Conservation (phyloP, 2,113 vertebrate species). For the Ancistrus triradiatus region DNA sequence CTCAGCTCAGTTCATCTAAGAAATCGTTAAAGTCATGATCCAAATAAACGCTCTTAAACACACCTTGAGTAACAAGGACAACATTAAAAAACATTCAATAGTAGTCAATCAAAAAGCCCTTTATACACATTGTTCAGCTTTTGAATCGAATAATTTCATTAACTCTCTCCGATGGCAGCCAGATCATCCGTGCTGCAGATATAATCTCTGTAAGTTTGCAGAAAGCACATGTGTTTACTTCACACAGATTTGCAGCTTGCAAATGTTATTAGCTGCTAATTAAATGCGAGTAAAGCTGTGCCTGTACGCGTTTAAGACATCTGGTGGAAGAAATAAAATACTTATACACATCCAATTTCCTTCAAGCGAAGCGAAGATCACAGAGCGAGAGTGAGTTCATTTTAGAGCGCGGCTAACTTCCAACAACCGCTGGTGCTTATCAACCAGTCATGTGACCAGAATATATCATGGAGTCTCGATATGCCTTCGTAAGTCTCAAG, state of each 20-base stretch:
- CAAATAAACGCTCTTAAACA: too few relatives aligned
- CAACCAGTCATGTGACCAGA: neutral
- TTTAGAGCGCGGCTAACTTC: neutral
- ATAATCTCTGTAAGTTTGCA: neutral
- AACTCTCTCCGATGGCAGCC: neutral
- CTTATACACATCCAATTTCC: neutral
- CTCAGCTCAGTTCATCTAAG: too few relatives aligned
- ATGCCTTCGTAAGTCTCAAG: too few relatives aligned
- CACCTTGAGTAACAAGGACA: too few relatives aligned
- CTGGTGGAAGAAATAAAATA: constrained; percentile 4
- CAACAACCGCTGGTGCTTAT: too few relatives aligned
- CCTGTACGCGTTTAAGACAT: neutral
- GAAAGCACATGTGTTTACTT: constrained; percentile 22
- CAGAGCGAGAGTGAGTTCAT: neutral
- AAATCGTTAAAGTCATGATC: too few relatives aligned
- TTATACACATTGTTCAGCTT: too few relatives aligned
- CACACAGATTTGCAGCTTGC: constrained; percentile 18
- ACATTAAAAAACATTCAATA: too few relatives aligned
- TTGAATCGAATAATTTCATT: too few relatives aligned
- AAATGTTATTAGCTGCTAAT: constrained; percentile 23
- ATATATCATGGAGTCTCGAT: neutral
- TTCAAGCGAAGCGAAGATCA: neutral
- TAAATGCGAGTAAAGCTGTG: constrained; percentile 8
- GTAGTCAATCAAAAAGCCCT: too few relatives aligned
- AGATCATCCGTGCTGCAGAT: neutral